These are phyloP conservation scores for Heliconius hermathena DNA, from an alignment of 1,140 invertebrate species.

Conservation along the genomic window DNA sequence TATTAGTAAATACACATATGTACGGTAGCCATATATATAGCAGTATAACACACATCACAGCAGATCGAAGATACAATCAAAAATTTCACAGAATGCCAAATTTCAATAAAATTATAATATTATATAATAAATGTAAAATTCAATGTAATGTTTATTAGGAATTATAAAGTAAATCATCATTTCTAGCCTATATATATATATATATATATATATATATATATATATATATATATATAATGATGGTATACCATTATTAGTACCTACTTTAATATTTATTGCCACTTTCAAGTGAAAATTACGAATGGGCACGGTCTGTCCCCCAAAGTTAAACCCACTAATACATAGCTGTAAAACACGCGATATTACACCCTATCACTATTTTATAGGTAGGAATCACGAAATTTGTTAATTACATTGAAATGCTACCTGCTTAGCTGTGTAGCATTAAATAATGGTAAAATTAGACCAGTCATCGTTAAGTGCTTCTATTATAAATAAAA, in stretches of 20 bases:
- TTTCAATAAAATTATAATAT: too few relatives aligned
- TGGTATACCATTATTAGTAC: not conserved
- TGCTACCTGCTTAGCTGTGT: not conserved
- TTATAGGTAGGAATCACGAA: constrained; percentile 19
- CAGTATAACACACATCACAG: too few relatives aligned
- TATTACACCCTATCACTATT: constrained; percentile 2
- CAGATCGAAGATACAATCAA: too few relatives aligned
- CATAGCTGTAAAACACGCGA: constrained; percentile 12
- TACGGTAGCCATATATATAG: too few relatives aligned
- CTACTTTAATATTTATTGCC: not conserved
- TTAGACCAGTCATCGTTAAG: too few relatives aligned
- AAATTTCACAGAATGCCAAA: too few relatives aligned
- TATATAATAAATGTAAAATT: too few relatives aligned
- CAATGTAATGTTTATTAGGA: too few relatives aligned
- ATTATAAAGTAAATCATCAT: too few relatives aligned
- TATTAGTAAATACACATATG: too few relatives aligned
- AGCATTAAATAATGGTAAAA: too few relatives aligned
- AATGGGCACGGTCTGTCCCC: not conserved
- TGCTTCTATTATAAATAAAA: too few relatives aligned
- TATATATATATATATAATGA: not conserved
- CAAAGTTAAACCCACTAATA: not conserved
- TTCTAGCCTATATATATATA: not conserved
- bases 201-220: not conserved
- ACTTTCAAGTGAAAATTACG: constrained; percentile 5
- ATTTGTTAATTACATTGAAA: constrained; percentile 13